Conservation (phyloP, 2,888 invertebrate species). For the Stomorhina lunata region DNA sequence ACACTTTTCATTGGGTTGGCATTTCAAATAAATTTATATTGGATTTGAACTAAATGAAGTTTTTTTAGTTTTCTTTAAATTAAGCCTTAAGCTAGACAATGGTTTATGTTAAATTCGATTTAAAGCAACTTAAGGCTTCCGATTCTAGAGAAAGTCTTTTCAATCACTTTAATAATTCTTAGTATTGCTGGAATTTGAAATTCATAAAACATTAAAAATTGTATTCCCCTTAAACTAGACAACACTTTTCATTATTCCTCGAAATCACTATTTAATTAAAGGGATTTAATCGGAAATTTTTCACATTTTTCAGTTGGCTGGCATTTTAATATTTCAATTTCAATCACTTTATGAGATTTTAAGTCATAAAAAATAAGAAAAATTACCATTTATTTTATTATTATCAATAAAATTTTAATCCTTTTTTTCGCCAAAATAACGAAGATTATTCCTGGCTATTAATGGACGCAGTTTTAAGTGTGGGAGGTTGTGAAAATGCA, state of each 20-base stretch:
- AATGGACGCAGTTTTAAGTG: not conserved
- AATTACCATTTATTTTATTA: slow-evolving; percentile 47
- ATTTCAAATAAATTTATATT: no score
- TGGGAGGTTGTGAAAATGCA: not conserved
- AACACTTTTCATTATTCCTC: not conserved
- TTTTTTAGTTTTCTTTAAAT: no score
- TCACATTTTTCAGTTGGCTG: not conserved
- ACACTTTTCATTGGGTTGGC: no score
- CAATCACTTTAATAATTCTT: no score
- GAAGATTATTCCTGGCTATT: slow-evolving; percentile 5
- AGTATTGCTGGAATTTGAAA: no score
- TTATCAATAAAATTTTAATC: slow-evolving; percentile 43
- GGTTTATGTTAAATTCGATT: no score
- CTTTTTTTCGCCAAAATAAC: slow-evolving; percentile 6
- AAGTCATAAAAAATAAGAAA: not conserved
- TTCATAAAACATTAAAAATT: no score
- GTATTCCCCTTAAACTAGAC: not conserved
- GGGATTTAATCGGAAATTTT: not conserved
- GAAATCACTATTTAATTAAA: not conserved
- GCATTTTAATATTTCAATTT: not conserved
- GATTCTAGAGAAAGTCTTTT: no score
- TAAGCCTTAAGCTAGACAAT: no score
- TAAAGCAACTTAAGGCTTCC: no score
- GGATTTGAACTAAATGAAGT: no score
- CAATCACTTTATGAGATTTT: not conserved